phyloP scores from a whole-genome alignment of 1,140 invertebrate species.

The Bombyx mandarina region DNA sequence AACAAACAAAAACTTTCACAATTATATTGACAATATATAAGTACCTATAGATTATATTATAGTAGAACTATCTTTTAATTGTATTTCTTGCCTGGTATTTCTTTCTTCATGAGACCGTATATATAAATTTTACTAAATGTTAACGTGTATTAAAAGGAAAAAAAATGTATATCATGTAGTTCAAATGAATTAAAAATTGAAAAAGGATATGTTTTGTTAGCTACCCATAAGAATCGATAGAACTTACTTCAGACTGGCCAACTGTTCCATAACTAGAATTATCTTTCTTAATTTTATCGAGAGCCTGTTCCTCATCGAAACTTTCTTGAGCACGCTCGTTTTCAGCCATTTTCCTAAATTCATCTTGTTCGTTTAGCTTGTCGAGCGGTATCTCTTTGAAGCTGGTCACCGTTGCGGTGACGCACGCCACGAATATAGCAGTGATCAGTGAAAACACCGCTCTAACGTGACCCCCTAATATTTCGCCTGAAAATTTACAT shows the following conservation, averaged over 20 bases:
- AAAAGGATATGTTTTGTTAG: too few species aligned
- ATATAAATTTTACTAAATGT: too few species aligned
- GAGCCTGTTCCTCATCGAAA: slow-evolving; percentile 33
- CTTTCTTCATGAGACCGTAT: too few species aligned
- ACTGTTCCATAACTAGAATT: slow-evolving; percentile 46
- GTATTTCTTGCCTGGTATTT: too few species aligned
- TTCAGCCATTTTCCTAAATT: slow-evolving; percentile 38
- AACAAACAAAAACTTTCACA: too few species aligned
- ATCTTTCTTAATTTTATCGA: slow-evolving; percentile 41
- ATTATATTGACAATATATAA: too few species aligned
- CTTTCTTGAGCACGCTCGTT: slow-evolving; percentile 32
- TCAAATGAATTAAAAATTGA: too few species aligned
- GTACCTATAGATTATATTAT: too few species aligned
- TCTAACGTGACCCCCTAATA: slow-evolving; percentile 89
- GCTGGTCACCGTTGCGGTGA: slow-evolving; percentile 85
- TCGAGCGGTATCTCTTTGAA: slow-evolving; percentile 89
- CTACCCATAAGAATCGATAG: too few species aligned
- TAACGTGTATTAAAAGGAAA: too few species aligned
- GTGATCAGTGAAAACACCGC: slow-evolving; percentile 92
- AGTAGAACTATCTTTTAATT: too few species aligned
- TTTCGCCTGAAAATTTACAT: slow-evolving; percentile 68
- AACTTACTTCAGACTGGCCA: slow-evolving; percentile 35
- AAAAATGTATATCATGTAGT: too few species aligned
- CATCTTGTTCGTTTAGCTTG: slow-evolving; percentile 53
- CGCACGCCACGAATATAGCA: slow-evolving; percentile 87